A percentile compares a stretch with the other conserved stretches of the same genome.
phyloP scores from a whole-genome alignment of 1,140 invertebrate genomes.

The Trachymyrmex cornetzi region DNA sequence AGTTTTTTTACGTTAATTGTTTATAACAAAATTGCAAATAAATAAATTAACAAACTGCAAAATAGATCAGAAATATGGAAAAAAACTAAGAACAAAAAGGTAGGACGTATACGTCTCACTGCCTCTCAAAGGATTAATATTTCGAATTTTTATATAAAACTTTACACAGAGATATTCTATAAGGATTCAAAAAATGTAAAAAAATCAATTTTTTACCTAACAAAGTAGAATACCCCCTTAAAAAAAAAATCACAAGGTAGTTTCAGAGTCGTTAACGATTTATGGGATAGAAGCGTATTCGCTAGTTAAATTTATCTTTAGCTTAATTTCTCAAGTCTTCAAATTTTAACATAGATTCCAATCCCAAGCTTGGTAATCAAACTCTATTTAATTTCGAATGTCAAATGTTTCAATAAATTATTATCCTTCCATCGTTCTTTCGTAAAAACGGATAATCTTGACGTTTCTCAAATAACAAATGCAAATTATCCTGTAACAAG shows the following conservation, averaged over 20 bases:
- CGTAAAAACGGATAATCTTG: not conserved
- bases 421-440: not conserved
- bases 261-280: not conserved
- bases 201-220: no score
- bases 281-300: not conserved
- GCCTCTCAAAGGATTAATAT: no score
- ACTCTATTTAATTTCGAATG: not conserved
- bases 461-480: not conserved
- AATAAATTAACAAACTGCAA: no score
- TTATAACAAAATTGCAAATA: no score
- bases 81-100: no score
- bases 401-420: conserved; percentile 10
- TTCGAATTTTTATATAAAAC: no score
- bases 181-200: no score
- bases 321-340: not conserved
- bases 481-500: not conserved
- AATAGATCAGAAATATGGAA: no score
- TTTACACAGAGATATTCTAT: no score
- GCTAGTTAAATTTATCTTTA: not conserved
- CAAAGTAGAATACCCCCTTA: no score
- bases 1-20: no score
- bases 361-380: not conserved
- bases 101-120: no score
- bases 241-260: not conserved
- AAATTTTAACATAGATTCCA: not conserved